Percentiles rank a stretch among this genome's conserved stretches.
phyloP scores from a whole-genome alignment of 1,140 invertebrate genomes.

The Panulirus ornatus region DNA sequence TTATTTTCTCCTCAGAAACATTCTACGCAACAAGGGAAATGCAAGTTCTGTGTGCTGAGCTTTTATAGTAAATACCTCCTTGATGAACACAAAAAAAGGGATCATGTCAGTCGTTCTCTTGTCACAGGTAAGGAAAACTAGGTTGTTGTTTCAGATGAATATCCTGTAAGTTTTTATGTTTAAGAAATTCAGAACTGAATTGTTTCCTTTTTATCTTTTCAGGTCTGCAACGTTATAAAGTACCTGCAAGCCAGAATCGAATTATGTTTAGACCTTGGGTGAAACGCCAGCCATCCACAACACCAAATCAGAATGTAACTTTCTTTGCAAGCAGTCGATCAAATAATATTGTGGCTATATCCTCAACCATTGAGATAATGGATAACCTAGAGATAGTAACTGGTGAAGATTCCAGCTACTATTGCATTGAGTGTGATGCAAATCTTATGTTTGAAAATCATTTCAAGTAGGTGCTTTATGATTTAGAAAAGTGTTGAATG shows the following conservation, averaged over 20 bases:
- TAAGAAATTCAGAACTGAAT: neutral
- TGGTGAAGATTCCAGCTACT: neutral
- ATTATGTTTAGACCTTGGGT: constrained; percentile 43
- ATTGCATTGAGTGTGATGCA: constrained; percentile 86
- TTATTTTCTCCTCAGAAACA: too few relatives aligned
- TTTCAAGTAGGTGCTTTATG: constrained; percentile 86
- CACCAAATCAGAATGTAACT: neutral
- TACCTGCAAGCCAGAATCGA: constrained; percentile 18
- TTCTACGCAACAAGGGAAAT: too few relatives aligned
- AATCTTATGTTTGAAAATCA: constrained; percentile 83
- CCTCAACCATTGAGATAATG: constrained; percentile 11
- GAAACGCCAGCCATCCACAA: neutral
- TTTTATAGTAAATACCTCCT: constrained; percentile 65
- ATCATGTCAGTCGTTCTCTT: constrained; percentile 34
- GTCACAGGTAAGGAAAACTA: constrained; percentile 30
- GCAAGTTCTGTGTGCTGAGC: too few relatives aligned
- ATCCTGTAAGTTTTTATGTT: too few relatives aligned
- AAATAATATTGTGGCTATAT: constrained; percentile 36
- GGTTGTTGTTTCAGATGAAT: too few relatives aligned
- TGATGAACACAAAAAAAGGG: constrained; percentile 67
- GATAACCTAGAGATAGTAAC: neutral
- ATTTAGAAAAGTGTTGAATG: too few relatives aligned
- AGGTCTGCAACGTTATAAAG: constrained; percentile 46
- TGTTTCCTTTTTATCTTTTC: neutral
- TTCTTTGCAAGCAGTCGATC: neutral